Base-by-base conservation (phyloP, 2,888 invertebrate genomes). In the Disparrhopalites patrizii region DNA sequence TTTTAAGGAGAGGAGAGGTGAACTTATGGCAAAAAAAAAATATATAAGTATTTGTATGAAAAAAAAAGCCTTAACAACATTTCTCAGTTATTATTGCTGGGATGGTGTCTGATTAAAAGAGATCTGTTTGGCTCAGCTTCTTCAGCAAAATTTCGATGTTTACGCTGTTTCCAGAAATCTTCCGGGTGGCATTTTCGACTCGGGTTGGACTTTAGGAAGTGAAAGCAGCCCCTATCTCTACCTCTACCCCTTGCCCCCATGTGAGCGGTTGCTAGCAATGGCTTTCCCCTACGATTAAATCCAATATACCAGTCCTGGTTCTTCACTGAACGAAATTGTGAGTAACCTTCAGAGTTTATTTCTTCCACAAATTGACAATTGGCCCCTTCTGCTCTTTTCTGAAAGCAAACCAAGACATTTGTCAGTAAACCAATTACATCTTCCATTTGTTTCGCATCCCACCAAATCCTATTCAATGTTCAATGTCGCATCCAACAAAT, bases 351-450 rank as follows among this genome's bases (percentile, higher is more conserved):
- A 13, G 15, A 18, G 13, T 15, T 36, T n/a, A 40, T 43, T 40
- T 62, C 61, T 55, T 73, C 73, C 10, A 20, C 61, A 57, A 73
- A 73, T 38, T 73, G 69, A 60, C 73, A 73, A n/a, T 64, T 62
- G 10, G 40, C 31, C 15, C 40, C 63, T 57, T 40, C 68, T 15
- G 67, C 70, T 60, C 57, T 71, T 51, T 60, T 58, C 71, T 70
- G 61, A 27, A 68, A 40, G 2, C 28, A 51, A 62, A 8, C 25
- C n/a, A n/a, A n/a, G n/a, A n/a, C n/a, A n/a, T n/a, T n/a, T n/a
- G n/a, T n/a, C n/a, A n/a, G n/a, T n/a, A n/a, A n/a, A n/a, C n/a
- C n/a, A n/a, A n/a, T n/a, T n/a, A n/a, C n/a, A n/a, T n/a, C n/a
- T n/a, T n/a, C n/a, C n/a, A n/a, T n/a, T n/a, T n/a, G n/a, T n/a